Percentiles rank a stretch among this genome's conserved stretches.
These are phyloP conservation scores for Kryptolebias ocellatus DNA, from an alignment of 2,797 vertebrate genomes.

Conservation along the genomic window DNA sequence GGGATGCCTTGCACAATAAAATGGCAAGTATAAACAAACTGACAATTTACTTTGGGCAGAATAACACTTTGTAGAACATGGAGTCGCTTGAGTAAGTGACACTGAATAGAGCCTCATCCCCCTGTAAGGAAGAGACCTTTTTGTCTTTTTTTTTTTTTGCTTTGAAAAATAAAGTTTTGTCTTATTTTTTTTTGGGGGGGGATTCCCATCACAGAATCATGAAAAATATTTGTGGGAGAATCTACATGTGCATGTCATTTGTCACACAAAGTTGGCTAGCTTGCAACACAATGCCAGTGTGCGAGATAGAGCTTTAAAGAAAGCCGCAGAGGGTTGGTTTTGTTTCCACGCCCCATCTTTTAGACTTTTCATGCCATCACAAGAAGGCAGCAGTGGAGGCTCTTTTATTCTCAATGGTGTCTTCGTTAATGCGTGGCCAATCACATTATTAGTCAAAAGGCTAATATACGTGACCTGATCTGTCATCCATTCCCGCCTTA, in stretches of 20 bases:
- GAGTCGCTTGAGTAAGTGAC: slow-evolving; percentile 75
- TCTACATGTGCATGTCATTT: slow-evolving; percentile 32
- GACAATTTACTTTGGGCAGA: slow-evolving; percentile 85
- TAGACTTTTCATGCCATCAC: slow-evolving; percentile 62
- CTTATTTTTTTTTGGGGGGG: not conserved
- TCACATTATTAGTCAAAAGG: slow-evolving; percentile 78
- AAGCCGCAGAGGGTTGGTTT: slow-evolving; percentile 42
- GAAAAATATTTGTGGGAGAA: slow-evolving; percentile 26
- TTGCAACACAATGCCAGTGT: slow-evolving; percentile 16
- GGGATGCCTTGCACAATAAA: slow-evolving; percentile 84
- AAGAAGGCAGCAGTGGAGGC: slow-evolving; percentile 45
- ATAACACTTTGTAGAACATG: slow-evolving; percentile 79
- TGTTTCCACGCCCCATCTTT: slow-evolving; percentile 39
- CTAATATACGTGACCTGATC: slow-evolving; percentile 75
- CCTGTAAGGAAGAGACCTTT: slow-evolving; percentile 16
- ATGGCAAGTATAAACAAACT: slow-evolving; percentile 85
- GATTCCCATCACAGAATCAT: slow-evolving; percentile 1
- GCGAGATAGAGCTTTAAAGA: slow-evolving; percentile 24
- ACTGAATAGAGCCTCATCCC: slow-evolving; percentile 68
- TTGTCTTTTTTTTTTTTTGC: slow-evolving; percentile 16
- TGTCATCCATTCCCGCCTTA: slow-evolving; percentile 61
- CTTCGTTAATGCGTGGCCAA: slow-evolving; percentile 77
- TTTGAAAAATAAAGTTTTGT: slow-evolving; percentile 4
- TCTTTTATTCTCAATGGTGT: slow-evolving; percentile 66
- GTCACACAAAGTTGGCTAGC: slow-evolving; percentile 17